Evolutionary conservation across 1,140 invertebrate genomes (phyloP), one percentile per base, ranked within the genome.

Genomic region (Papilio machaon): DNA sequence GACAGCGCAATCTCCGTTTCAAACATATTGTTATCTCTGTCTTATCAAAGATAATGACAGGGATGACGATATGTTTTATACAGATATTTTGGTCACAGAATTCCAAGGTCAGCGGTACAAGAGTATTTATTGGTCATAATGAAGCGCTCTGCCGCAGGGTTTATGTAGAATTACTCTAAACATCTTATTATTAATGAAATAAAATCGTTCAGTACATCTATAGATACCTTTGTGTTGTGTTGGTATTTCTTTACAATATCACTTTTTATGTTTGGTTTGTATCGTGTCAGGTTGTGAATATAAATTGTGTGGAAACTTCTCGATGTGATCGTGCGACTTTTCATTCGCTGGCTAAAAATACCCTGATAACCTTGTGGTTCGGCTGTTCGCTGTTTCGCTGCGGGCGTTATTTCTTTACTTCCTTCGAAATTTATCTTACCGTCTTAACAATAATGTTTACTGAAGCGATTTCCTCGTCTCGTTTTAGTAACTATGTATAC

Each of bases 341-440:
- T 67, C 23, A 30, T 64, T 67, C 13, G 11, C 64, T n/a, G 15
- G 13, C 64, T 67, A 67, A 35, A 67, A 67, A 64, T 67, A 67
- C 64, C 30, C 11, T 23, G 30, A 70, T 70, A 70, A 19, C 64
- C 64, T 70, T 35, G 64, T 15, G 5, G 64, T 4, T 3, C 64
- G 30, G 64, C 30, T 70, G 30, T 70, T 70, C n/a, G n/a, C n/a
- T n/a, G n/a, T n/a, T 38, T 70, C 30, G 64, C 30, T 15, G 11
- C 15, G 7, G 30, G 15, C 54, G 64, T 35, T 70, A 35, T 10
- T 67, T 35, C 35, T 70, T 70, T 70, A 35, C 30, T 70, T 70
- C 64, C 64, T 70, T 70, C 64, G 30, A 70, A 70, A 70, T 70
- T 70, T 70, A 70, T 70, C 64, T 70, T 38, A 17, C 30, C 64